Conservation (phyloP, 2,888 invertebrate genomes). For the Acrobasis repandana region DNA sequence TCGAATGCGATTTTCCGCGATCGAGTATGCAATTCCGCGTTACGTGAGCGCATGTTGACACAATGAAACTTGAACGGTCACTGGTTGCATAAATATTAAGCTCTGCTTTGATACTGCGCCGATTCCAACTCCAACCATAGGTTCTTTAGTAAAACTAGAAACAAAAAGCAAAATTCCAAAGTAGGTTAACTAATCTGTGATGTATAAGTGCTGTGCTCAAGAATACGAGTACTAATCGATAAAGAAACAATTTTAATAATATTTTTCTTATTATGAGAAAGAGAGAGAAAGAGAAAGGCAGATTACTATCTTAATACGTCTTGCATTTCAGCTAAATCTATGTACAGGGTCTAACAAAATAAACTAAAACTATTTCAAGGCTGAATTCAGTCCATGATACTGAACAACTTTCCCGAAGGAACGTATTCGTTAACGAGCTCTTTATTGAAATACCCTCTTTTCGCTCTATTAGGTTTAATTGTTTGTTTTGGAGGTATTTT, state of each 20-base stretch:
- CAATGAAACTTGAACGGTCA: conserved; percentile 19
- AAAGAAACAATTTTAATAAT: background rate
- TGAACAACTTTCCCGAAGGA: too few species aligned
- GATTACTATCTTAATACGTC: too few species aligned
- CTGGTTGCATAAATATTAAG: conserved; percentile 18
- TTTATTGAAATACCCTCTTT: conserved; percentile 17
- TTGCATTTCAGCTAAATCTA: too few species aligned
- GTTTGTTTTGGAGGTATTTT: background rate
- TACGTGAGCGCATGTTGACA: conserved; percentile 37
- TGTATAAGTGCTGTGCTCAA: background rate
- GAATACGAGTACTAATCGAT: background rate
- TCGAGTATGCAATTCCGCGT: conserved; percentile 35
- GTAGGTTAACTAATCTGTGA: background rate
- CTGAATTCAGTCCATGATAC: too few species aligned
- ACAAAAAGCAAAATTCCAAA: background rate
- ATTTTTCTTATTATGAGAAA: too few species aligned
- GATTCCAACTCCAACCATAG: background rate
- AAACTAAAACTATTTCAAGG: too few species aligned
- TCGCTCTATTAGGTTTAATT: conserved; percentile 16
- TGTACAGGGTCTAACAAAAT: too few species aligned
- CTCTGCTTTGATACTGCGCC: conserved; percentile 1
- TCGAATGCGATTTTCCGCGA: conserved; percentile 46
- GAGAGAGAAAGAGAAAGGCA: too few species aligned
- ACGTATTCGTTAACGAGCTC: too few species aligned
- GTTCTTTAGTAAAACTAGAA: background rate